These are phyloP conservation scores for Rhinella marina DNA, from an alignment of 2,797 vertebrate species.

Conservation along the genomic window DNA sequence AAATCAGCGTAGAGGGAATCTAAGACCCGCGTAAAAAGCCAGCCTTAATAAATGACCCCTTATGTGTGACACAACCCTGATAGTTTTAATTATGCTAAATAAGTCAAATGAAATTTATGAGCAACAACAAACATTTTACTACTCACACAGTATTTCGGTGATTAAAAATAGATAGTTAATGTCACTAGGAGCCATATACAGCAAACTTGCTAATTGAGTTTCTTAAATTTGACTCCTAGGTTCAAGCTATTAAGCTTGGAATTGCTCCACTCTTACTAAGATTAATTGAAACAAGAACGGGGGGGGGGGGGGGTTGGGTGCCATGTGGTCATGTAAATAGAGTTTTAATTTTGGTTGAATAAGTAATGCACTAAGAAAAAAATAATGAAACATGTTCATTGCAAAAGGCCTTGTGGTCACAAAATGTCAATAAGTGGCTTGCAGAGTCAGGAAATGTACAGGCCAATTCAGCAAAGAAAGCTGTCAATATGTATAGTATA, in stretches of 20 bases:
- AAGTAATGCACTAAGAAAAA: conserved; percentile 52
- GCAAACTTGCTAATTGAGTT: conserved; percentile 38
- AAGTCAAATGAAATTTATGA: neutral
- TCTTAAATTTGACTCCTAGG: conserved; percentile 8
- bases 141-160: neutral
- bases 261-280: conserved; percentile 31
- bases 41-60: too few species aligned
- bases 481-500: conserved; percentile 11
- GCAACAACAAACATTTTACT: neutral
- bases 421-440: conserved; percentile 50
- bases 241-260: conserved; percentile 41
- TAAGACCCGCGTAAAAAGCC: too few species aligned
- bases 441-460: conserved; percentile 35
- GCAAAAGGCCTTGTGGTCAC: conserved; percentile 25
- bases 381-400: conserved; percentile 52
- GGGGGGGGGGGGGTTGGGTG: neutral
- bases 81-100: neutral
- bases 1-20: too few species aligned
- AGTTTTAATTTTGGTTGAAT: conserved; percentile 29
- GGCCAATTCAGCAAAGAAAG: conserved; percentile 9
- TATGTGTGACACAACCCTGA: neutral
- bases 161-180: conserved; percentile 20
- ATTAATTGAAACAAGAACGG: conserved; percentile 49
- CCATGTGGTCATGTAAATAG: conserved; percentile 61
- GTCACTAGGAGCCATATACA: conserved; percentile 14